These are phyloP conservation scores for Illadopsis cleaveri DNA, from an alignment of 2,113 vertebrate genomes.

Conservation along the genomic window DNA sequence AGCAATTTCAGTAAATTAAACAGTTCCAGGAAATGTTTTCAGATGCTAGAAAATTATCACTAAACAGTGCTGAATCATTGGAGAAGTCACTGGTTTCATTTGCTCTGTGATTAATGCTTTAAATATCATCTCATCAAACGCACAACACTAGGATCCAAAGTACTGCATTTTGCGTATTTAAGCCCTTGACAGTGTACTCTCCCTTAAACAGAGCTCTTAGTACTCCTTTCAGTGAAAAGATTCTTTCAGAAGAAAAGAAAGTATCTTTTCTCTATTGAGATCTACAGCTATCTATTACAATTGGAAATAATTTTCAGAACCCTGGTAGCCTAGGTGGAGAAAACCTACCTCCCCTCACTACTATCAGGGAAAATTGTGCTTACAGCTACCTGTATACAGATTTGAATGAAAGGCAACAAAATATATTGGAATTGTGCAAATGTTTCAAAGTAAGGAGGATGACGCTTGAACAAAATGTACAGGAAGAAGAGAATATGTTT, in stretches of 20 bases:
- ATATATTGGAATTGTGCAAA: neutral
- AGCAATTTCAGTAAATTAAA: neutral
- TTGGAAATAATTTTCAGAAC: neutral
- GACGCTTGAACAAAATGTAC: neutral
- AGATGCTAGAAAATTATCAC: neutral
- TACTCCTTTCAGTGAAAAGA: neutral
- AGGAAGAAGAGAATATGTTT: neutral
- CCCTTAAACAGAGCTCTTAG: neutral
- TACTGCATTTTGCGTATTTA: fast-evolving
- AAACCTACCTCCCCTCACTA: neutral
- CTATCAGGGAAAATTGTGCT: neutral
- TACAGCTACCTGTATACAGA: neutral
- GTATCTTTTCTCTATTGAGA: neutral
- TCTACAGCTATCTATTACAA: neutral
- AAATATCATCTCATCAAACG: neutral
- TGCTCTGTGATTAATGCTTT: neutral
- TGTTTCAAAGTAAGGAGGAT: neutral
- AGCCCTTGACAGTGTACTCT: neutral
- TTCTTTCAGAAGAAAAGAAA: neutral
- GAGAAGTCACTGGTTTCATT: neutral
- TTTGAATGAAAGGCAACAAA: neutral
- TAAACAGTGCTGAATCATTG: neutral
- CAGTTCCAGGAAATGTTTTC: neutral
- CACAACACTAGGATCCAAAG: neutral
- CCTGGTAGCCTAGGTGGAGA: neutral